Conservation (phyloP, 2,113 vertebrate species). For the Chroicocephalus ridibundus region DNA sequence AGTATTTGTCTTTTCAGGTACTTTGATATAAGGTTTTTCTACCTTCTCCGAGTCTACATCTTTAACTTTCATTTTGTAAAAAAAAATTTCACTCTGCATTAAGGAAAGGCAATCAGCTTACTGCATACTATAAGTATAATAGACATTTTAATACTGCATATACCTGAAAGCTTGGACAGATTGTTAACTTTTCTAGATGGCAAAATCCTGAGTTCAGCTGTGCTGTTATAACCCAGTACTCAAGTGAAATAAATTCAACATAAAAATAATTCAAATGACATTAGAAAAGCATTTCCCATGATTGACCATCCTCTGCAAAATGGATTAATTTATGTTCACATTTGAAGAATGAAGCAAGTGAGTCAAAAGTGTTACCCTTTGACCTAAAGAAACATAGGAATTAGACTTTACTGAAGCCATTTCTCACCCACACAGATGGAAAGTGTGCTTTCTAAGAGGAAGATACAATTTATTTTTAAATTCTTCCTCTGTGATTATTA, state of each 20-base stretch:
- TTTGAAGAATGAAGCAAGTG: background rate
- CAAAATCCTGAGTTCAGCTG: background rate
- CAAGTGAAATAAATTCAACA: background rate
- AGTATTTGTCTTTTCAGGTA: background rate
- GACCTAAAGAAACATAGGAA: background rate
- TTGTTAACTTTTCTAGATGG: background rate
- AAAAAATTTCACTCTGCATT: background rate
- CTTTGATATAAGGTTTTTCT: background rate
- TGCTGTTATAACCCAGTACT: background rate
- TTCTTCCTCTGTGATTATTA: background rate
- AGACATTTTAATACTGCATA: background rate
- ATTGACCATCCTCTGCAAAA: background rate
- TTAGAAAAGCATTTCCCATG: background rate
- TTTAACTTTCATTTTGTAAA: background rate
- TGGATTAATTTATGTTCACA: background rate
- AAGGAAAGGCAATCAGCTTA: background rate
- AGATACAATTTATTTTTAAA: background rate
- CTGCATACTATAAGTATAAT: background rate
- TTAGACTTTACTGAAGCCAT: background rate
- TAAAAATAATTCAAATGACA: background rate
- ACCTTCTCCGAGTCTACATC: background rate
- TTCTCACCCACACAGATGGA: background rate
- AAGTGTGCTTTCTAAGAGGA: background rate
- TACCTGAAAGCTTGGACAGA: background rate
- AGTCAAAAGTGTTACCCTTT: background rate